phyloP scores from a whole-genome alignment of 2,113 vertebrate genomes.

The Ploceus nigricollis region DNA sequence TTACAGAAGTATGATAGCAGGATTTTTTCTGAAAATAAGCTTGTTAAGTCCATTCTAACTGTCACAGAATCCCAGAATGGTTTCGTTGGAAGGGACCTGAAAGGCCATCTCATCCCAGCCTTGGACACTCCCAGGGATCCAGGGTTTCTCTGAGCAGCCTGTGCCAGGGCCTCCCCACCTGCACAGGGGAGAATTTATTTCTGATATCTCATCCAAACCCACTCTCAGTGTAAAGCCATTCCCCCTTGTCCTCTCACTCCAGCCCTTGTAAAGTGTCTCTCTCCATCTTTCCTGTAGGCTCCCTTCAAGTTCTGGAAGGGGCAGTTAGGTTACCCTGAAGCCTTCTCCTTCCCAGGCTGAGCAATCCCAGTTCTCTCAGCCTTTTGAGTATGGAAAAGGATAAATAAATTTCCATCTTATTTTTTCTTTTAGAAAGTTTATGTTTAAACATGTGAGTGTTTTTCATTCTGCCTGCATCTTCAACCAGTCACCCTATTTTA shows the following conservation, averaged over 20 bases:
- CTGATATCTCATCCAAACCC: background rate
- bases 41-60: background rate
- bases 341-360: background rate
- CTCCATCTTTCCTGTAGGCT: background rate
- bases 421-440: background rate
- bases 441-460: background rate
- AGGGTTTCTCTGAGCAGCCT: background rate
- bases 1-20: rapidly evolving
- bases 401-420: background rate
- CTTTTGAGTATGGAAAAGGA: background rate
- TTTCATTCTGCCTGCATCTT: background rate
- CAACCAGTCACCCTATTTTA: background rate
- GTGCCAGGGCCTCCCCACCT: background rate
- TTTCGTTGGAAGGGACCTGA: background rate
- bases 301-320: background rate
- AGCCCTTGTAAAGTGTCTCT: background rate
- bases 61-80: background rate
- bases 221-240: background rate
- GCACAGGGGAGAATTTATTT: background rate
- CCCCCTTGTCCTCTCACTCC: background rate
- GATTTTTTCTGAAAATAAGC: background rate
- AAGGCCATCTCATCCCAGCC: rapidly evolving
- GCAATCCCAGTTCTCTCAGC: background rate
- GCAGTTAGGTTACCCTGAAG: background rate
- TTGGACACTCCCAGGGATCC: background rate